phyloP scores from a whole-genome alignment of 2,888 invertebrate genomes.

The Trissoscelio sp. region DNA sequence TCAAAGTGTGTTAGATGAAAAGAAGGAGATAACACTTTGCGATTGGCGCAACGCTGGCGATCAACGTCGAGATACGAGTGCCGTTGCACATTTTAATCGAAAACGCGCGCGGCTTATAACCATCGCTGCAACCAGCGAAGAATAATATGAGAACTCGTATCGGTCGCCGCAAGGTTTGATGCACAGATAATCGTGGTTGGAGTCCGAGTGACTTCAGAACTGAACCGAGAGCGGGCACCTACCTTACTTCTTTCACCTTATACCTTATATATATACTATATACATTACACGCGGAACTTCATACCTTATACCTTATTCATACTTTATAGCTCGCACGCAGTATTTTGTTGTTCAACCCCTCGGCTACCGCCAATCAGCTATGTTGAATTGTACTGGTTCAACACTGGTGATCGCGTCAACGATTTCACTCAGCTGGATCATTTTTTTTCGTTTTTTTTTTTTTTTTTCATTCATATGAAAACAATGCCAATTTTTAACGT shows the following conservation, averaged over 20 bases:
- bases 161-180: conserved; percentile 78
- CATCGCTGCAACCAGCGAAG: conserved; percentile 70
- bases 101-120: conserved; percentile 68
- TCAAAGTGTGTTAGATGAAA: conserved; percentile 67
- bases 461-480: too few species aligned
- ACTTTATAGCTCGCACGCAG: conserved; percentile 69
- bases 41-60: conserved; percentile 61
- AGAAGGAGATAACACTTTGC: conserved; percentile 41
- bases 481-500: too few species aligned
- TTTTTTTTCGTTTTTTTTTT: conserved; percentile 17
- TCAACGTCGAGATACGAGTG: conserved; percentile 63
- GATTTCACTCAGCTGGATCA: conserved; percentile 35
- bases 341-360: conserved; percentile 68
- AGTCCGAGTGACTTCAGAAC: conserved; percentile 66
- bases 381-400: conserved; percentile 57
- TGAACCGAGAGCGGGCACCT: conserved; percentile 58
- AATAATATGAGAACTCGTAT: conserved; percentile 77
- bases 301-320: conserved; percentile 71
- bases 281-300: conserved; percentile 49
- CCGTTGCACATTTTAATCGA: conserved; percentile 70
- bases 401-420: conserved; percentile 43
- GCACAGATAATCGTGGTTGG: conserved; percentile 75
- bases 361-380: conserved; percentile 69
- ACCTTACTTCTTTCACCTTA: conserved; percentile 69
- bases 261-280: conserved; percentile 49